Conservation (phyloP, 2,888 invertebrate genomes). For the Drosophila mettleri region DNA sequence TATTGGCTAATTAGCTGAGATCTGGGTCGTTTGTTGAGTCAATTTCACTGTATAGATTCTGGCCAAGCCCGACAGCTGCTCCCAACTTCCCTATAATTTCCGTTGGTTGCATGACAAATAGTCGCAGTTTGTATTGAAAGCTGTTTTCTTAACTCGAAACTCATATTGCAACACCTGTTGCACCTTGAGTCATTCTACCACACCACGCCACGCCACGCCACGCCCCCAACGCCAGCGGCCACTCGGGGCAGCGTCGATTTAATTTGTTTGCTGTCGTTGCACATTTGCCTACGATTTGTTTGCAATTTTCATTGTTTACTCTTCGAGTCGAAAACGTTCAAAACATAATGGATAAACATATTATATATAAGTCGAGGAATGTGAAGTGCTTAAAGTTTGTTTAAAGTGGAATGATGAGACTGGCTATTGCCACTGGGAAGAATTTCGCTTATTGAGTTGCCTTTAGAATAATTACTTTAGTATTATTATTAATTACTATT, state of each 20-base stretch:
- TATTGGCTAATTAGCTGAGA: background rate
- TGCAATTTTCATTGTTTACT: no score
- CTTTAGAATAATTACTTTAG: no score
- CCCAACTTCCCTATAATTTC: background rate
- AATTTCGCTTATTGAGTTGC: background rate
- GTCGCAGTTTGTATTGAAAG: constrained; percentile 26
- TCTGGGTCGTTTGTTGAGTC: constrained; percentile 8
- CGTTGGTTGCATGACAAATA: constrained; percentile 36
- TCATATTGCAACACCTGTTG: constrained; percentile 26
- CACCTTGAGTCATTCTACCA: constrained; percentile 54
- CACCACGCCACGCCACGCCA: no score
- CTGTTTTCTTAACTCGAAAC: constrained; percentile 27
- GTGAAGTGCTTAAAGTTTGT: background rate
- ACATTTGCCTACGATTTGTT: constrained; percentile 67
- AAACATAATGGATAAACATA: background rate
- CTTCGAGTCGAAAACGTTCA: no score
- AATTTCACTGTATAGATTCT: constrained; percentile 2
- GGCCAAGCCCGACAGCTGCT: constrained; percentile 1
- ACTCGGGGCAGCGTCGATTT: background rate
- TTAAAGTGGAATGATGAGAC: background rate
- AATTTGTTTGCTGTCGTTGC: constrained; percentile 60
- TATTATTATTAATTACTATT: no score
- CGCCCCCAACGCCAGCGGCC: background rate
- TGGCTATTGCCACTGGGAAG: background rate
- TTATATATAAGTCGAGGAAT: background rate